Evolutionary conservation across 2,113 vertebrate genomes (phyloP).

Genomic region (Ctenomys sociabilis): DNA sequence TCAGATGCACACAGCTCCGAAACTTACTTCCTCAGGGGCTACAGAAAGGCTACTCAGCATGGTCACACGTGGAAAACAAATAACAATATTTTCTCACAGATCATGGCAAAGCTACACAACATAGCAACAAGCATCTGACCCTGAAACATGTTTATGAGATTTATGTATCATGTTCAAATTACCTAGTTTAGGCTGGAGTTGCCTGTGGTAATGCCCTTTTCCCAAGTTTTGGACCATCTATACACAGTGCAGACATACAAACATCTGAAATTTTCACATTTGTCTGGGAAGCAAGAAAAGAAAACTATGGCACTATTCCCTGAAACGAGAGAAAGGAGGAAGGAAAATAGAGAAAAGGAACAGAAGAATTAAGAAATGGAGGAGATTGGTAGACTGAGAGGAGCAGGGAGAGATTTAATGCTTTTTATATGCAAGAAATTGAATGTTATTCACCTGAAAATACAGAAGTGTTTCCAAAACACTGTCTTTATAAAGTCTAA

Average conservation of each 20-base stretch:
- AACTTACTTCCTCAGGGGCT: not conserved
- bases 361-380: not conserved
- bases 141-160: not conserved
- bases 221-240: not conserved
- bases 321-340: not conserved
- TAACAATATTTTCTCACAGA: not conserved
- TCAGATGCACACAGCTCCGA: not conserved
- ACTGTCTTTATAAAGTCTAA: not conserved
- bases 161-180: not conserved
- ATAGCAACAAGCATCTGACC: not conserved
- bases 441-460: not conserved
- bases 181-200: not conserved
- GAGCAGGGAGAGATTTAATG: not conserved
- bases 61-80: not conserved
- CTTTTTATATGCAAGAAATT: slow-evolving; percentile 1
- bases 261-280: slow-evolving; percentile 34
- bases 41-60: not conserved
- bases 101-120: not conserved
- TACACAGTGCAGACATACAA: slow-evolving; percentile 15
- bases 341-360: not conserved
- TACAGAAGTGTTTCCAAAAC: slow-evolving; percentile 35
- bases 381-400: no score
- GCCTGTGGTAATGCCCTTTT: not conserved
- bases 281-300: not conserved
- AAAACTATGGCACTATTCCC: not conserved